phyloP scores from a whole-genome alignment of 2,797 vertebrate species.

The Alauda arvensis region DNA sequence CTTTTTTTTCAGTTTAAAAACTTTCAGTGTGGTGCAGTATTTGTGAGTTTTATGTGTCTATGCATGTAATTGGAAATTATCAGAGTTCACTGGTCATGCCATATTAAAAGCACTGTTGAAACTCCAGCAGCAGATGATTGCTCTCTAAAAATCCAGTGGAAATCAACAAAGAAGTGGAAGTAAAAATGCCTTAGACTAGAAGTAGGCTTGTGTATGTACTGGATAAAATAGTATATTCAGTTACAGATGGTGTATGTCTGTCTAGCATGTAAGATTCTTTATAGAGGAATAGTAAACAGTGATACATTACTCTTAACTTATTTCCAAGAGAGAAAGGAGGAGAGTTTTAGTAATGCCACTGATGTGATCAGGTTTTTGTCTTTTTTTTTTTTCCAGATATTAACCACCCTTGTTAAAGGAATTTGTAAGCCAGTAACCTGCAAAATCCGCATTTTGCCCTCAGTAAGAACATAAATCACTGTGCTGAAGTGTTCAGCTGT shows the following conservation, averaged over 20 bases:
- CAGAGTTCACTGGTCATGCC: neutral
- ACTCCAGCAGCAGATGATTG: neutral
- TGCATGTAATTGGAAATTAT: neutral
- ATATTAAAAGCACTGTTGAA: neutral
- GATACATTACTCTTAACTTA: neutral
- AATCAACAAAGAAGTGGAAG: neutral
- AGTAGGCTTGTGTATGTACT: neutral
- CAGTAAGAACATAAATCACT: constrained; percentile 73
- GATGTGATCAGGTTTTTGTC: neutral
- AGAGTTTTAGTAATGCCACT: neutral
- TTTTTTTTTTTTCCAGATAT: constrained; percentile 74
- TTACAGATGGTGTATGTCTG: neutral
- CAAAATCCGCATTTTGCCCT: constrained; percentile 92
- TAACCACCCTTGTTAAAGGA: constrained; percentile 85
- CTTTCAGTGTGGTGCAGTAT: neutral
- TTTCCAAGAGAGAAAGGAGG: neutral
- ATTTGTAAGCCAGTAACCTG: constrained; percentile 88
- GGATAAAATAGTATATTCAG: neutral
- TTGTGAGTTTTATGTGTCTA: neutral
- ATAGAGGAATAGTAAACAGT: neutral
- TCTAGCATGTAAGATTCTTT: neutral
- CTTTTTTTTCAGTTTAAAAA: neutral
- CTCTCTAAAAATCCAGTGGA: neutral
- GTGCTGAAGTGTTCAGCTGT: neutral
- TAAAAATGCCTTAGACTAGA: neutral